Conservation (phyloP, 2,888 invertebrate genomes). For the Monochamus alternatus region DNA sequence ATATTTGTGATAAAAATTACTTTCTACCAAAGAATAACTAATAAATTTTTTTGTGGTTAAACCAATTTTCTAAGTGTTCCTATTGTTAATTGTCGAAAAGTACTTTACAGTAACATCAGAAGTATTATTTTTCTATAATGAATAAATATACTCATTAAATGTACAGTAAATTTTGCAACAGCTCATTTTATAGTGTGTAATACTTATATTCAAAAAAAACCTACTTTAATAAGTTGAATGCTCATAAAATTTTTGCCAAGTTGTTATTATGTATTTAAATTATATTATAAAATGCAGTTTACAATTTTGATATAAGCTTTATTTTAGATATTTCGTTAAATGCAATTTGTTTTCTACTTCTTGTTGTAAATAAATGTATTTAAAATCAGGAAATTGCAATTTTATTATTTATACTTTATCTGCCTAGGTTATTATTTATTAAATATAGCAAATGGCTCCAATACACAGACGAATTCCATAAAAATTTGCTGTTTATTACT, state of each 20-base stretch:
- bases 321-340: not conserved
- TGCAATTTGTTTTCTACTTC: conserved; percentile 1
- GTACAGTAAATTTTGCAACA: not conserved
- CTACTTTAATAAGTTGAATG: not conserved
- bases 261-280: not conserved
- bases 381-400: not conserved
- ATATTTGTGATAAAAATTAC: conserved; percentile 1
- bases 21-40: not conserved
- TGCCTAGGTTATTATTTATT: not conserved
- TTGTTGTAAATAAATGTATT: not conserved
- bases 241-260: not conserved
- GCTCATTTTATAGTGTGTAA: conserved; percentile 1
- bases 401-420: not conserved
- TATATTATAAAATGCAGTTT: conserved; percentile 4
- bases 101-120: not conserved
- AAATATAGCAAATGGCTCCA: too few relatives aligned
- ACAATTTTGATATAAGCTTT: conserved; percentile 1
- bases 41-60: not conserved
- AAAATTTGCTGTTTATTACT: too few relatives aligned
- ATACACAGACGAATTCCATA: too few relatives aligned
- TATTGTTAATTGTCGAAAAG: not conserved
- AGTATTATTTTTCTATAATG: not conserved
- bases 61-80: not conserved
- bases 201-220: not conserved
- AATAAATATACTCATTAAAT: not conserved